Base-by-base conservation (phyloP, 2,888 invertebrate genomes). In the Strigamia transsilvanica region DNA sequence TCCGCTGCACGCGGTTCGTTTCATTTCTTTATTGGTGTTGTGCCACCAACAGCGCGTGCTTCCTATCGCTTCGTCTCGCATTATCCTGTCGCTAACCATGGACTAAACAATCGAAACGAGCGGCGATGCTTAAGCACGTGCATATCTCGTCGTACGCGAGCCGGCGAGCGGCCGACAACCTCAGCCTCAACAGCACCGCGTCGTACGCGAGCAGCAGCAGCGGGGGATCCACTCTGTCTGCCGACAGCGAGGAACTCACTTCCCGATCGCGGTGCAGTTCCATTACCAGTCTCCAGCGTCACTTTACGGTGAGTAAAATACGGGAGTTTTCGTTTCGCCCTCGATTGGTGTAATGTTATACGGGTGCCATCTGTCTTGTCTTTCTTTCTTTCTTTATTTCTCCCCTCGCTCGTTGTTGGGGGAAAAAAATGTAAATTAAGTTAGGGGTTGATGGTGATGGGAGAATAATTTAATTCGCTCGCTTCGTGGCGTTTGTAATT, bases 151-250 rank as follows among this genome's bases (percentile, higher is more conserved):
- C 46, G 46, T 46, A 46, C 46, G 15, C 46, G 15, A 46, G 15
- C 15, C 46, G 46, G 15, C 46, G 46, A 10, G 15, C 46, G 46
- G 79, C 79, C 15, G 79, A 79, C 41, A 79, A 32, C 10, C 41
- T 79, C 34, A 79, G 79, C 41, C 41, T 79, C 15, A 27, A 38
- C 7, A 79, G 79, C 41, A 79, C 79, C 34, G 38, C 38, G n/a
- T 34, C 34, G 21, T 32, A 38, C 34, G 38, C 34, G 21, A 79
- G 79, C 41, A 34, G 34, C 41, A 38, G 27, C 34, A 34, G 34
- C 79, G 46, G 46, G n/a, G 46, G 46, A 46, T 46, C 46, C 2
- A 46, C 46, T 1, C 1, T 46, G 15, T 46, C 46, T 0, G 46
- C 46, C 9, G 46, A 46, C 46, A 32, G 38, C 10, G 79, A 79